Evolutionary conservation across 2,888 invertebrate species (phyloP).

Genomic region (Asteroscopus sphinx): DNA sequence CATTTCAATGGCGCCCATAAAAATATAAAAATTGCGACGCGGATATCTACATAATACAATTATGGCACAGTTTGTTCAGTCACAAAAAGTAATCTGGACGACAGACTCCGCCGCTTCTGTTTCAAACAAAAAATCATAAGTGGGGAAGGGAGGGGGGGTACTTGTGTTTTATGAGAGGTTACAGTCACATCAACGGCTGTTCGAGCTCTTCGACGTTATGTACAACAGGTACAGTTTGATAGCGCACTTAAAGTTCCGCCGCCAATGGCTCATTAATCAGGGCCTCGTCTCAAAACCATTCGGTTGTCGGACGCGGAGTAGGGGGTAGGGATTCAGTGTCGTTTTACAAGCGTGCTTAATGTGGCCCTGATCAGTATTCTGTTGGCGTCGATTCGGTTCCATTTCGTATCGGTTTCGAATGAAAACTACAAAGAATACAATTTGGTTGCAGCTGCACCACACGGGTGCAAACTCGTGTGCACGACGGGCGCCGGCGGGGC

Average conservation of each 20-base stretch:
- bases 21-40: conserved; percentile 30
- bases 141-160: no score
- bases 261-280: conserved; percentile 11
- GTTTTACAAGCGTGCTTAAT: conserved; percentile 7
- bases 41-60: conserved; percentile 38
- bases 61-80: conserved; percentile 23
- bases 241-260: background rate
- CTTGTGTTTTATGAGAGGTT: background rate
- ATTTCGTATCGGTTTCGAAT: conserved; percentile 34
- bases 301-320: background rate
- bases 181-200: background rate
- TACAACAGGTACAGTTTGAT: background rate
- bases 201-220: background rate
- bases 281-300: background rate
- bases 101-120: conserved; percentile 4
- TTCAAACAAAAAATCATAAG: background rate
- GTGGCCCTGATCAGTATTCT: conserved; percentile 29
- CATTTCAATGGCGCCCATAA: conserved; percentile 27
- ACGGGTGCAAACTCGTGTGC: background rate
- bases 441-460: conserved; percentile 25
- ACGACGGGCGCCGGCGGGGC: no score
- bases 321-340: background rate
- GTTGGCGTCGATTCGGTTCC: background rate
- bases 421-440: conserved; percentile 30
- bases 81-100: conserved; percentile 29